phyloP scores from a whole-genome alignment of 1,140 invertebrate genomes.

The Zaprionus gabonicus region DNA sequence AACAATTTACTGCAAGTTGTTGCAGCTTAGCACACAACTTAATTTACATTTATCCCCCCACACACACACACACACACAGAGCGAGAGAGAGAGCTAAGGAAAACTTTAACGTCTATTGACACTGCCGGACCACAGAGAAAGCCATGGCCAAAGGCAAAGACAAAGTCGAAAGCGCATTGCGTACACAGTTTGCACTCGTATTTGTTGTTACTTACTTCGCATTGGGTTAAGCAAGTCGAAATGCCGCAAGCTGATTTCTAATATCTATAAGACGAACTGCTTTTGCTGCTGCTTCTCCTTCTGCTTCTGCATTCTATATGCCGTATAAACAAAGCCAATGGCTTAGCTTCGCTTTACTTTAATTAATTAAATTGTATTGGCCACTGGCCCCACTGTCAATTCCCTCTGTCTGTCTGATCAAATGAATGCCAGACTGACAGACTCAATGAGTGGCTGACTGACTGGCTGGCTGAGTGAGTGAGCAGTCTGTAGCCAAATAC shows the following conservation, averaged over 20 bases:
- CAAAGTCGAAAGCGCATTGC: constrained; percentile 15
- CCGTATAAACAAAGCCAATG: constrained; percentile 22
- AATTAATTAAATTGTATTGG: constrained; percentile 47
- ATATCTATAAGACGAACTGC: constrained; percentile 7
- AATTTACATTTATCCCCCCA: constrained; percentile 50
- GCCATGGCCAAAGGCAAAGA: background rate
- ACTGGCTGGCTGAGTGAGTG: constrained; percentile 6
- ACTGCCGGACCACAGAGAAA: constrained; percentile 27
- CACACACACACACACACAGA: background rate
- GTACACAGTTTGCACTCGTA: constrained; percentile 18
- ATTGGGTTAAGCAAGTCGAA: constrained; percentile 24
- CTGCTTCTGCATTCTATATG: constrained; percentile 15
- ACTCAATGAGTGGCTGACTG: background rate
- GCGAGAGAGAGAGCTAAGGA: constrained; percentile 12
- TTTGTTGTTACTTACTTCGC: constrained; percentile 38
- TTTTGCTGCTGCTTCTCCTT: background rate
- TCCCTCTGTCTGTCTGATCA: constrained; percentile 8
- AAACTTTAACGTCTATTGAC: constrained; percentile 55
- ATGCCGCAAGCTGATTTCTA: background rate
- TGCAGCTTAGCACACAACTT: constrained; percentile 44
- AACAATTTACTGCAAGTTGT: constrained; percentile 34
- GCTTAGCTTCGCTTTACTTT: constrained; percentile 14
- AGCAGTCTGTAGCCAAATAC: constrained; percentile 31
- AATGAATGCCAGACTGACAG: background rate
- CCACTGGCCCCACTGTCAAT: background rate